phyloP scores from a whole-genome alignment of 2,888 invertebrate species.

The Entomobrya multifasciata region DNA sequence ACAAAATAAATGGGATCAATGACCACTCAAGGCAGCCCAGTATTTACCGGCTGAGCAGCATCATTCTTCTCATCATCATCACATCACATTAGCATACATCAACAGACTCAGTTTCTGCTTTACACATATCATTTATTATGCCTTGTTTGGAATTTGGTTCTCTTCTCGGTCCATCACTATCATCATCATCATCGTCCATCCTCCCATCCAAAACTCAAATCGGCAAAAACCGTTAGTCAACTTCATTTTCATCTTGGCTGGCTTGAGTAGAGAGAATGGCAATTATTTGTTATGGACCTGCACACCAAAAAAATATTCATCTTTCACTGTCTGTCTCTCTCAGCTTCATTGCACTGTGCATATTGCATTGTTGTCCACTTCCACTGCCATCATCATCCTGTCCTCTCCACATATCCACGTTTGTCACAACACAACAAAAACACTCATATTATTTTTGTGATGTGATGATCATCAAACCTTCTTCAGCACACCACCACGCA shows the following conservation, averaged over 20 bases:
- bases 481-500: too few relatives aligned
- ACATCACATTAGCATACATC: conserved; percentile 39
- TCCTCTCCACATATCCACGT: background rate
- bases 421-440: background rate
- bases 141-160: conserved; percentile 40
- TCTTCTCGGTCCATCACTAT: conserved; percentile 37
- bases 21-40: conserved; percentile 63
- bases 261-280: background rate
- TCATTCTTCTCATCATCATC: background rate
- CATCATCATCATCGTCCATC: too few relatives aligned
- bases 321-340: conserved; percentile 11
- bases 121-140: background rate
- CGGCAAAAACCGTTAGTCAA: conserved; percentile 49
- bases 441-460: too few relatives aligned
- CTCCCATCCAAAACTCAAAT: too few relatives aligned
- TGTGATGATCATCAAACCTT: conserved; percentile 5
- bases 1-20: conserved; percentile 58
- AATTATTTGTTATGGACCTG: too few relatives aligned
- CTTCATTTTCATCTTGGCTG: conserved; percentile 44
- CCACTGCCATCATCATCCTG: background rate
- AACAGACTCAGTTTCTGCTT: conserved; percentile 1
- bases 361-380: background rate
- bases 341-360: background rate
- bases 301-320: background rate
- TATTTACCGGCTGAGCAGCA: conserved; percentile 36